Percentiles rank a stretch among this genome's conserved stretches.
Conservation (phyloP, 2,888 invertebrate genomes). For the Operophtera brumata region DNA sequence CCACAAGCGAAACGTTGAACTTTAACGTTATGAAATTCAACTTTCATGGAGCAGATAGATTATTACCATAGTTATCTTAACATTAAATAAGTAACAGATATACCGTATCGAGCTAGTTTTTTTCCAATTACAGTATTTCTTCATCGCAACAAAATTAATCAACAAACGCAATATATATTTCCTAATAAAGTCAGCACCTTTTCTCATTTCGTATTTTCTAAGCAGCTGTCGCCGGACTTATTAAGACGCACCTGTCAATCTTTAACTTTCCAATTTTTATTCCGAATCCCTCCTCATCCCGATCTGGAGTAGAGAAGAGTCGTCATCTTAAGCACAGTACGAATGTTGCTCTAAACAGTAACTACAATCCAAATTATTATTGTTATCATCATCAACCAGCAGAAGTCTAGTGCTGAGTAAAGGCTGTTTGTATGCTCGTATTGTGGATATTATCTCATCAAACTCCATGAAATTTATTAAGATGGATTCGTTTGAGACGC, state of each 20-base stretch:
- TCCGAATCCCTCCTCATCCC: constrained; percentile 62
- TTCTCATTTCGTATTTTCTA: constrained; percentile 64
- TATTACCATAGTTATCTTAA: too few relatives aligned
- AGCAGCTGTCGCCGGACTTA: constrained; percentile 74
- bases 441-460: too few relatives aligned
- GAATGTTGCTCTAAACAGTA: not conserved
- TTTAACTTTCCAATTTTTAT: constrained; percentile 68
- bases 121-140: not conserved
- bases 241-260: constrained; percentile 81
- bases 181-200: constrained; percentile 67
- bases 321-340: constrained; percentile 12
- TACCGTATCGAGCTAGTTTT: too few relatives aligned
- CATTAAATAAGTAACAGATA: too few relatives aligned
- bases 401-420: too few relatives aligned
- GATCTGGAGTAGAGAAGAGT: constrained; percentile 51
- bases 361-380: not conserved
- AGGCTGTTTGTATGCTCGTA: too few relatives aligned
- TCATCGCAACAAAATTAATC: constrained; percentile 27
- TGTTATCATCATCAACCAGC: too few relatives aligned
- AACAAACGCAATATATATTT: constrained; percentile 31
- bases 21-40: too few relatives aligned
- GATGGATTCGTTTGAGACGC: too few relatives aligned
- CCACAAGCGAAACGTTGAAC: too few relatives aligned
- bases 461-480: too few relatives aligned
- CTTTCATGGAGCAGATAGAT: too few relatives aligned